These are phyloP conservation scores for Isotomurus palustris DNA, from an alignment of 2,888 invertebrate genomes.

Conservation along the genomic window DNA sequence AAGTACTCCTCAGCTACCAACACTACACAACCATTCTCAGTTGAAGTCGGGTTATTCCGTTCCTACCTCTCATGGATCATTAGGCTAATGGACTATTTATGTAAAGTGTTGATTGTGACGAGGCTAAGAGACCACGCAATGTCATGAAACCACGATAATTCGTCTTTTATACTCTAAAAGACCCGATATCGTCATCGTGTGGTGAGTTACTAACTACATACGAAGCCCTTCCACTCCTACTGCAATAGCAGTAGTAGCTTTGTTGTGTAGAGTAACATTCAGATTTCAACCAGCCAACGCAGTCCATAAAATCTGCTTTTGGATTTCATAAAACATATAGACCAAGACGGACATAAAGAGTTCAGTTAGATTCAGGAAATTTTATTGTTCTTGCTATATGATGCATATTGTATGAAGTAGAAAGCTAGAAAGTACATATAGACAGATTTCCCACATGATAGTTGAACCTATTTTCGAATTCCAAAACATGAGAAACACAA, in stretches of 20 bases:
- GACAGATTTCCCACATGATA: too few relatives aligned
- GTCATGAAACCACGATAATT: constrained; percentile 9
- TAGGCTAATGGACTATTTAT: constrained; percentile 29
- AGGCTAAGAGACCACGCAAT: constrained; percentile 13
- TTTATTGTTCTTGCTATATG: too few relatives aligned
- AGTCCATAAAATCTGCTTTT: too few relatives aligned
- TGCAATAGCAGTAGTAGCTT: neutral
- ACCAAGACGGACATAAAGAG: too few relatives aligned
- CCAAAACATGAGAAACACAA: too few relatives aligned
- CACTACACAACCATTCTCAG: neutral
- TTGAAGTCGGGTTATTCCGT: neutral
- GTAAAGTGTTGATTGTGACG: constrained; percentile 26
- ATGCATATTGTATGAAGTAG: too few relatives aligned
- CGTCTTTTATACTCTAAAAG: neutral
- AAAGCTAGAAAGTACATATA: too few relatives aligned
- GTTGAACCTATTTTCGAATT: too few relatives aligned
- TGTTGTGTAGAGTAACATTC: neutral
- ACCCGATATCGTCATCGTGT: neutral
- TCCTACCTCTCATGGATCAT: constrained; percentile 18
- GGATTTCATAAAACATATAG: too few relatives aligned
- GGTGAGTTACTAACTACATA: neutral
- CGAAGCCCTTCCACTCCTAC: neutral
- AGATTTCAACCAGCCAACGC: too few relatives aligned
- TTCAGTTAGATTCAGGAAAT: too few relatives aligned
- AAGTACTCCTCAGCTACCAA: too few relatives aligned